These are phyloP conservation scores for Stenopsyche tienmushanensis DNA, from an alignment of 1,140 invertebrate species.

Conservation along the genomic window DNA sequence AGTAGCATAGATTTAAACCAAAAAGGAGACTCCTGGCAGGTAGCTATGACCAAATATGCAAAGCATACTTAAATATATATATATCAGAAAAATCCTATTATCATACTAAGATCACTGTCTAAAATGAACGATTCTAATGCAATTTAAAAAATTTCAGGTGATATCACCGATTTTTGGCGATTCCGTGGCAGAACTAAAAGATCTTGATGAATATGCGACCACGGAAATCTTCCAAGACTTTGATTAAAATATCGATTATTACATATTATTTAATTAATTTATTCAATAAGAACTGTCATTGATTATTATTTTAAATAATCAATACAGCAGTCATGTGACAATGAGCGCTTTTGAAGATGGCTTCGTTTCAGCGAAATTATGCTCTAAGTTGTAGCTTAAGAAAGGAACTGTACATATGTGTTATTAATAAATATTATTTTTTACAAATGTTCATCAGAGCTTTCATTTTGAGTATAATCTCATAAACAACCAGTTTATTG, in stretches of 20 bases:
- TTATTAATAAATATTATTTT: too few relatives aligned
- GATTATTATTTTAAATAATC: slow-evolving; percentile 1
- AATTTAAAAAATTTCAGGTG: neutral
- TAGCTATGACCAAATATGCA: too few relatives aligned
- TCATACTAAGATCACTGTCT: neutral
- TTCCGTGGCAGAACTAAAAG: neutral
- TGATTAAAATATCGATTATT: neutral
- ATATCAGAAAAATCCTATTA: neutral
- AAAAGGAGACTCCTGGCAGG: too few relatives aligned
- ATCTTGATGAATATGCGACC: neutral
- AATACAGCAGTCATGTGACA: neutral
- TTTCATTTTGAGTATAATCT: too few relatives aligned
- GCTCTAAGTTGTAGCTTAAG: too few relatives aligned
- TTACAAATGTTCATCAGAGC: too few relatives aligned
- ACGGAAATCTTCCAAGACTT: neutral
- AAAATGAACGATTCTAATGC: neutral
- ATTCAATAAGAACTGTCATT: neutral
- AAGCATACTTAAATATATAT: neutral
- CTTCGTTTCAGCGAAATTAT: too few relatives aligned
- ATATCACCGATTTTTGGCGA: neutral
- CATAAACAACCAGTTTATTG: too few relatives aligned
- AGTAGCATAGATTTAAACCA: neutral
- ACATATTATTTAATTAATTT: neutral
- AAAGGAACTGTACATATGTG: too few relatives aligned
- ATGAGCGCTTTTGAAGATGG: too few relatives aligned